Base-by-base conservation (phyloP, 2,888 invertebrate genomes). In the Torymus auratus region DNA sequence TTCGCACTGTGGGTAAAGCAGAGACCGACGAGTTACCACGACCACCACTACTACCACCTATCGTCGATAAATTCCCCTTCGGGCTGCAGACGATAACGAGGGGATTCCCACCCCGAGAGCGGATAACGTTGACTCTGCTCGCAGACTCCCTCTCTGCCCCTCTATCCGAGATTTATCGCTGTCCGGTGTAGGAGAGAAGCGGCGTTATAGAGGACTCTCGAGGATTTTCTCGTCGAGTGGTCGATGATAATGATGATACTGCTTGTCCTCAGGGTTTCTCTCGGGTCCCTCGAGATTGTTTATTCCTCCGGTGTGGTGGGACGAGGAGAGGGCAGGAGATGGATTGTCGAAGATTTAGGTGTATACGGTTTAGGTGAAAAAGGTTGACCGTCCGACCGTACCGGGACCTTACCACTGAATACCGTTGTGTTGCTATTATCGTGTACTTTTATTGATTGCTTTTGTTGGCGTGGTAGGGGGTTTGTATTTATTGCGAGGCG, bases 1-100 rank as follows among this genome's bases (percentile, higher is more conserved):
- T 23, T 62, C 17, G 76, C 74, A 68, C 81, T 69, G 82, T 10
- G 7, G 82, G 41, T 75, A 82, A 82, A n/a, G 70, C 53, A 78
- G 78, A 71, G 55, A 41, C 41, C 41, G 7, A 7, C 41, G 41
- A 41, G 41, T 41, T 41, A 7, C 41, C 41, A 41, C 28, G 3
- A 28, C 28, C 7, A 28, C 41, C 41, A 41, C 41, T 17, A 13
- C 53, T 15, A 56, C 41, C 41, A 41, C 55, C 17, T 14, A 7
- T 14, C 11, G 82, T 78, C 74, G 82, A 68, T 82, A 76, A 71
- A 60, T 50, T 15, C 17, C 23, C 28, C 3, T 7, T 1, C 14
- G 5, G 7, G 17, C 17, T 56, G 41, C 56, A 15, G 74, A 12
- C 62, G 81, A 74, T 81, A 81, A 78, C 65, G 41, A 61, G 52